Base-by-base conservation (phyloP, 2,113 vertebrate genomes). In the Pontoporia blainvillei region DNA sequence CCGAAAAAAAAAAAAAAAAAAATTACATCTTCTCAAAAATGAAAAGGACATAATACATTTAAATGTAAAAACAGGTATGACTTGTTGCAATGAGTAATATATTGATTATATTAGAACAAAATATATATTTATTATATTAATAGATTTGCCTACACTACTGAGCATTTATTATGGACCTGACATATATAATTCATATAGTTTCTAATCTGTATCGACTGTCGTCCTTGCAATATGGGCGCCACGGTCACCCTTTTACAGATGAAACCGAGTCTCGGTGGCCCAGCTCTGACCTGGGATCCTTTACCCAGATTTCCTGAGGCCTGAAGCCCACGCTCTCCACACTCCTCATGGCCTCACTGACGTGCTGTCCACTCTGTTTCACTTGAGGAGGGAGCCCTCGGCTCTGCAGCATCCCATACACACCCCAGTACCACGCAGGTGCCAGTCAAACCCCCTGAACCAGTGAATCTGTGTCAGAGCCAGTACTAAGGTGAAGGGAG, bases 21-120 rank as follows among this genome's bases (percentile, higher is more conserved):
- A 95, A 91, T 64, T 25, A 78, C 1, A 64, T 34, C 36, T 78
- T 59, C 69, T 83, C 25, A 59, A 76, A 90, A 88, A 44, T 10
- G 7, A 59, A 87, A 21, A 14, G 64, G 46, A 85, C 27, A 34
- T 73, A 54, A 52, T 34, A 57, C n/a, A 64, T 17, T 86, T 89
- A 69, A 59, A 76, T 69, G 78, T 36, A 44, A 52, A 76, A 72
- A 93, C 29, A 46, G 6, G 8, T 83, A 34, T 67, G 61, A 27
- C 13, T 59, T 46, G 3, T 29, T 54, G 75, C 34, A 93, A 59
- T 21, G 39, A 54, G 27, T 34, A 76, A 57, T 31, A 72, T 41
- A 36, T 59, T 85, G 34, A 29, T 57, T 52, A 69, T 39, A 49
- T 72, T 57, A 57, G 20, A 57, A 57, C 54, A 54, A 52, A 86